phyloP scores from a whole-genome alignment of 2,797 vertebrate genomes.

The Leptatherina wallacei region DNA sequence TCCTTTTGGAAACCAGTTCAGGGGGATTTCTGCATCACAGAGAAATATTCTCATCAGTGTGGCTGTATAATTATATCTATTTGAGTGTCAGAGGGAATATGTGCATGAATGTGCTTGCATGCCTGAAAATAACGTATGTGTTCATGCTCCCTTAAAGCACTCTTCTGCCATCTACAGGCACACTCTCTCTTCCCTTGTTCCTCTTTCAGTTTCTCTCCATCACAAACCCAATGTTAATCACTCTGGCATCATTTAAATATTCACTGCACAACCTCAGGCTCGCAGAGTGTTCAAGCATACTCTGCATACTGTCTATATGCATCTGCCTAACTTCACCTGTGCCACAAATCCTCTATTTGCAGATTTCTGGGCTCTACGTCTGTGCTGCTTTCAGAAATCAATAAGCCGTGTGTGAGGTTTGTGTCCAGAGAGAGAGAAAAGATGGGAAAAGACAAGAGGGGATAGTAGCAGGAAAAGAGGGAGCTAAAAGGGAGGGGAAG shows the following conservation, averaged over 20 bases:
- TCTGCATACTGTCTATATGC: slow-evolving; percentile 23
- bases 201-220: slow-evolving; percentile 36
- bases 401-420: slow-evolving; percentile 74
- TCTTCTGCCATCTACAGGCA: slow-evolving; percentile 83
- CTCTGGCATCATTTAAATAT: slow-evolving; percentile 54
- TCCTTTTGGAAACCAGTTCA: slow-evolving; percentile 32
- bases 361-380: slow-evolving; percentile 49
- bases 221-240: slow-evolving; percentile 54
- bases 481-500: slow-evolving; percentile 8
- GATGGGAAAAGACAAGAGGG: slow-evolving; percentile 21
- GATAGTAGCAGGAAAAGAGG: slow-evolving; percentile 19
- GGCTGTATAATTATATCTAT: slow-evolving; percentile 34
- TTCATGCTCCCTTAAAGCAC: slow-evolving; percentile 69
- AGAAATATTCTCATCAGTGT: slow-evolving; percentile 39
- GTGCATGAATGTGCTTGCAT: slow-evolving; percentile 15
- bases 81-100: slow-evolving; percentile 41
- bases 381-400: slow-evolving; percentile 66
- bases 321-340: slow-evolving; percentile 10
- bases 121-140: slow-evolving; percentile 15
- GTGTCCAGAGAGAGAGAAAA: slow-evolving; percentile 54
- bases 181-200: slow-evolving; percentile 40
- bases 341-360: slow-evolving; percentile 30
- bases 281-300: slow-evolving; percentile 3
- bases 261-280: slow-evolving; percentile 20
- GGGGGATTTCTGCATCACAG: slow-evolving; percentile 22